Evolutionary conservation across 2,113 vertebrate genomes (phyloP), one percentile per base, ranked within the genome.

Genomic region (Loxodonta africana): DNA sequence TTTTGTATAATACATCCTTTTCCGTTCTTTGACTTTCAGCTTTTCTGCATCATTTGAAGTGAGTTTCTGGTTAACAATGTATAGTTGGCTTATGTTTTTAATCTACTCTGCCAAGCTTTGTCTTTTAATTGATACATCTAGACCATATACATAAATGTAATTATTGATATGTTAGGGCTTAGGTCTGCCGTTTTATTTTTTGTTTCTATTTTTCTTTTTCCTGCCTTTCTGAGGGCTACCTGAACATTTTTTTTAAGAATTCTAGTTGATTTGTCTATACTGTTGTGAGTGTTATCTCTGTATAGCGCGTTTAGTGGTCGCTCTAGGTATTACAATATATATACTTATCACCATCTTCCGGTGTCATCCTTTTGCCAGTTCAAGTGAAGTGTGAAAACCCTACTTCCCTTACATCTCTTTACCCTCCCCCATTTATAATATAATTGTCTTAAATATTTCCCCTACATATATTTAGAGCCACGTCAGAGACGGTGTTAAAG

Each of bases 161-260:
- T 26, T 89, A 71, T 71, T 37, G 26, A 57, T 83, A 48, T 51
- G n/a, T 71, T 92, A 73, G 30, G 6, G 20, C 10, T 92, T 84
- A 60, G 69, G 51, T 71, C 74, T 85, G 28, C 71, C 81, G 48
- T 85, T 51, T 80, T 95, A 25, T 26, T 81, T 97, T 96, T 82
- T 95, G 30, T 85, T 95, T 83, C 7, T 67, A 8, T 83, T 37
- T 88, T 77, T 95, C 69, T 92, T 88, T 82, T 91, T 80, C 57
- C 6, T 94, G 1, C 77, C 33, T 88, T 95, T 33, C 67, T 57
- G 53, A 15, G 15, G 53, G 53, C 11, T 57, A 57, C 53, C 15
- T 87, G 28, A 83, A 25, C 37, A 51, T 65, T 74, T 80, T 90
- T 81, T 86, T 76, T 53, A 67, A 92, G 62, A 96, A 87, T 80